A percentile compares a stretch with the other conserved stretches of the same genome.
phyloP scores from a whole-genome alignment of 2,888 invertebrate species.

The Apodemia zela region DNA sequence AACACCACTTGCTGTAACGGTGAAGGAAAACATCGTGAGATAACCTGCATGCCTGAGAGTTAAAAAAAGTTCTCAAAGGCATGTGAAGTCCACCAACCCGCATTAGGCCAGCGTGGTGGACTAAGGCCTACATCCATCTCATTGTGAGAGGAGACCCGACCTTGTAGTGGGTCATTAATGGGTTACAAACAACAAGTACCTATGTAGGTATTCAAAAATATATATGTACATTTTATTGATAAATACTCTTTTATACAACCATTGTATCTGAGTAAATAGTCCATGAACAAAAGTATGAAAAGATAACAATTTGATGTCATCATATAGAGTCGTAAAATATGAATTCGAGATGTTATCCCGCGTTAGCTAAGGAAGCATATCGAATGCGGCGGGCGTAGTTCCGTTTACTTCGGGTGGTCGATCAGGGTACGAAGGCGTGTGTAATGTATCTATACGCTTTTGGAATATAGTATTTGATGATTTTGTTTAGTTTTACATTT shows the following conservation, averaged over 20 bases:
- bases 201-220: too few relatives aligned
- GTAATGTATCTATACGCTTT: background rate
- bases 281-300: conserved; percentile 8
- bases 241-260: background rate
- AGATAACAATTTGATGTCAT: conserved; percentile 15
- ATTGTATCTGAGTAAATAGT: background rate
- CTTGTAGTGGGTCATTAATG: too few relatives aligned
- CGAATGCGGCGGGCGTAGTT: conserved; percentile 13
- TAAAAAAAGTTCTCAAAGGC: too few relatives aligned
- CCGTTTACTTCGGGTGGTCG: conserved; percentile 14
- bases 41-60: too few relatives aligned
- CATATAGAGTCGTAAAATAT: conserved; percentile 12
- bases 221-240: background rate
- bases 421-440: conserved; percentile 11
- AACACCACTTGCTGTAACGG: too few relatives aligned
- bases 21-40: too few relatives aligned
- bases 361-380: background rate
- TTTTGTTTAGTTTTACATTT: conserved; percentile 8
- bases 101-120: too few relatives aligned
- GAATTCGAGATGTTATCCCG: conserved; percentile 12
- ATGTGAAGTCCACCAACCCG: too few relatives aligned
- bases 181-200: too few relatives aligned
- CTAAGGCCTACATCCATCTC: too few relatives aligned
- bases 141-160: too few relatives aligned
- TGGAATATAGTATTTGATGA: conserved; percentile 12